Evolutionary conservation across 1,140 invertebrate species (phyloP).

Genomic region (Dendroctonus ponderosae): DNA sequence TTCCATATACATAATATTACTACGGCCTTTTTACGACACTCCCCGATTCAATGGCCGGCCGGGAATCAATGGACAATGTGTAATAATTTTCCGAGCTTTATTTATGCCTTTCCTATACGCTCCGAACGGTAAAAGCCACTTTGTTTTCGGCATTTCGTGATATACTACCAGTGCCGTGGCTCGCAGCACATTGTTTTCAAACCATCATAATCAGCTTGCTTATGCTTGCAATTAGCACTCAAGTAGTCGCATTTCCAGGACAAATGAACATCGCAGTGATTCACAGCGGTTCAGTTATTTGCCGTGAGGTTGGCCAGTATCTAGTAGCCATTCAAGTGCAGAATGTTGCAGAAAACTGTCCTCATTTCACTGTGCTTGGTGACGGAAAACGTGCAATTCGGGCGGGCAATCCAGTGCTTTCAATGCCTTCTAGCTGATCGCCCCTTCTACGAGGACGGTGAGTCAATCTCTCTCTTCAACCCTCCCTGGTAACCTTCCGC

Average conservation of each 20-base stretch:
- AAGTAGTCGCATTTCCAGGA: neutral
- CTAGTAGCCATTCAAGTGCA: too few relatives aligned
- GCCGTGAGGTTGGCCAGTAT: neutral
- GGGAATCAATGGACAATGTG: conserved; percentile 27
- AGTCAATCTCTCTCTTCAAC: too few relatives aligned
- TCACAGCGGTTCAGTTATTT: neutral
- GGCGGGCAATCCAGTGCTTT: neutral
- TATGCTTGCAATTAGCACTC: neutral
- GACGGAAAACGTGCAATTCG: neutral
- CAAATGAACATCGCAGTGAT: neutral
- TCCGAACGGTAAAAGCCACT: conserved; percentile 12
- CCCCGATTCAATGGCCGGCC: conserved; percentile 21
- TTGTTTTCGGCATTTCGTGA: conserved; percentile 17
- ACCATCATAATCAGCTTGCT: neutral
- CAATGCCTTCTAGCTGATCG: neutral
- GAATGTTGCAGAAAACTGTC: neutral
- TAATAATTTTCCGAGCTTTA: conserved; percentile 22
- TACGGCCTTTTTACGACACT: conserved; percentile 21
- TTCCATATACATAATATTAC: conserved; percentile 18
- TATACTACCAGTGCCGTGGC: neutral
- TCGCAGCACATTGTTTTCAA: neutral
- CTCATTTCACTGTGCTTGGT: neutral
- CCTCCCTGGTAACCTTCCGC: too few relatives aligned
- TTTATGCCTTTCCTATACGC: conserved; percentile 17
- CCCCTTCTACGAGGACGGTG: too few relatives aligned